Conservation (phyloP, 2,888 invertebrate species). For the Parthenolecanium corni region DNA sequence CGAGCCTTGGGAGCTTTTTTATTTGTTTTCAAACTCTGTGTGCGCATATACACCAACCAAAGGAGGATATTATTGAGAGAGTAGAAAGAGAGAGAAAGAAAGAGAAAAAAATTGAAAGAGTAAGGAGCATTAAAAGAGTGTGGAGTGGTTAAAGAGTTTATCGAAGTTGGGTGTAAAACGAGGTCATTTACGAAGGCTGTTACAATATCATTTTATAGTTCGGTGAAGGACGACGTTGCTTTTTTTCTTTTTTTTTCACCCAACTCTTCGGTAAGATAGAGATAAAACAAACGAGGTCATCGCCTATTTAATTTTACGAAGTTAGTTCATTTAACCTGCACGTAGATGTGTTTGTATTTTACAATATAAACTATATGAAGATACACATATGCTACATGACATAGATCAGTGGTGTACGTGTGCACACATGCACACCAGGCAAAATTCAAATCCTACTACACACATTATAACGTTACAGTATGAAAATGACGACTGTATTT, state of each 20-base stretch:
- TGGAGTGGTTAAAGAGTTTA: conserved; percentile 4
- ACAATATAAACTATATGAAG: no score
- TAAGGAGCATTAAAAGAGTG: background rate
- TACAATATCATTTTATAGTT: conserved; percentile 25
- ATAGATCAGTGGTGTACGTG: no score
- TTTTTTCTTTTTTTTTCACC: conserved; percentile 8
- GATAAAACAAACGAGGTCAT: conserved; percentile 24
- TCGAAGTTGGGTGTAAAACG: conserved; percentile 24
- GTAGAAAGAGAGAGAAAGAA: conserved; percentile 1
- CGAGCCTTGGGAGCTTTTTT: conserved; percentile 21
- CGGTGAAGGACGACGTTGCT: conserved; percentile 24
- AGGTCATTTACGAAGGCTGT: conserved; percentile 22
- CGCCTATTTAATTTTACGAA: conserved; percentile 19
- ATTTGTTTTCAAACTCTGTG: conserved; percentile 3
- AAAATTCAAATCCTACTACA: no score
- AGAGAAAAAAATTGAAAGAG: background rate
- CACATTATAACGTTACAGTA: no score
- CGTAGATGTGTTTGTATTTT: no score
- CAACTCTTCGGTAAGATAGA: conserved; percentile 16
- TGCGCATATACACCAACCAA: conserved; percentile 2
- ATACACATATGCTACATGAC: no score
- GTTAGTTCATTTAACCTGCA: conserved; percentile 17
- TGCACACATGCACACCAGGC: no score
- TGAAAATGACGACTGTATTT: no score
- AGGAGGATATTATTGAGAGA: background rate